Evolutionary conservation across 1,140 invertebrate species (phyloP), one percentile per base, ranked within the genome.

Genomic region (Eriocheir sinensis): DNA sequence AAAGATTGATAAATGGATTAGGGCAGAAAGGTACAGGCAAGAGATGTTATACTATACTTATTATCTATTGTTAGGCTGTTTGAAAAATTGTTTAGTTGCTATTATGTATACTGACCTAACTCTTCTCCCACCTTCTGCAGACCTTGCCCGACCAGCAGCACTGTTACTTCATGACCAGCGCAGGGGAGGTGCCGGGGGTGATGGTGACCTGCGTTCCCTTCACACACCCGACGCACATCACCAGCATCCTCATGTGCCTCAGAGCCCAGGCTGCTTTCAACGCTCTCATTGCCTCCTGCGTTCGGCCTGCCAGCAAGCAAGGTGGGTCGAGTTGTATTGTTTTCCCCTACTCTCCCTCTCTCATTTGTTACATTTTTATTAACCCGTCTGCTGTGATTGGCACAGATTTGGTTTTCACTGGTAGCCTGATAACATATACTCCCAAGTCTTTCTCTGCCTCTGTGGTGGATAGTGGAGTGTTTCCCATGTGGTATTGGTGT

Each of bases 191-290:
- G 96, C 97, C 98, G 88, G 99, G 98, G 3, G 98, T 98, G 44
- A 96, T 99, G 96, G 98, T 99, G 30, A 97, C 97, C 32, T 98
- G 98, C 91, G 98, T 99, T 94, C 98, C 99, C 0, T 99, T 99
- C 96, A 99, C 98, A 2, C 99, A 99, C 97, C 99, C 99, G 2
- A 98, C 98, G 9, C 98, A 99, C 96, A 98, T 99, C n/a, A 98
- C 99, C 27, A 98, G 98, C 96, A 98, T 99, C 93, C 97, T 99
- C 12, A 97, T 98, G 38, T 98, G 98, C 95, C 97, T 99, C 2
- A 97, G 99, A 30, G 98, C 99, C 96, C 99, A 99, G 97, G 98
- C 98, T 4, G 97, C 99, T 0, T 99, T 99, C 96, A 99, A 99
- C 97, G 98, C 98, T 4, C 97, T 99, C 4, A 97, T 99, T 86